Evolutionary conservation across 2,888 invertebrate species (phyloP).

Genomic region (Torymus aiolomorphi): DNA sequence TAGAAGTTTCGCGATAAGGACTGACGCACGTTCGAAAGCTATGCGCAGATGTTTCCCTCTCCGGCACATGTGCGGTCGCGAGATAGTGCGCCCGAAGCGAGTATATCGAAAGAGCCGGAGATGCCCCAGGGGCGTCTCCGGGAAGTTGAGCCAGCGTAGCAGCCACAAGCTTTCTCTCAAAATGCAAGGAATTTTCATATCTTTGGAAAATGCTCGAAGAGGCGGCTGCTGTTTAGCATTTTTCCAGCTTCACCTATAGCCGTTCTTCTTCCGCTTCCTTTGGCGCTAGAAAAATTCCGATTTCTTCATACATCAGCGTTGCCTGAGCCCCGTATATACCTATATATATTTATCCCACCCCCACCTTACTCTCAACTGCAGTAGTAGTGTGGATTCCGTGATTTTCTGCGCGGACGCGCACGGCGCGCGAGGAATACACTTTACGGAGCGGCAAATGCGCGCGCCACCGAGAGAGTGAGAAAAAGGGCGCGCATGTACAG

Average conservation of each 20-base stretch:
- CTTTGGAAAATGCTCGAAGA: conserved; percentile 51
- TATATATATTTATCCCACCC: background rate
- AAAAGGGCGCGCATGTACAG: background rate
- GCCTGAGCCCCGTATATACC: background rate
- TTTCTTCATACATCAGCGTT: conserved; percentile 19
- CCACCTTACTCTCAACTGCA: conserved; percentile 23
- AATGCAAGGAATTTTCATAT: conserved; percentile 70
- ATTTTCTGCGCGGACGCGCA: conserved; percentile 25
- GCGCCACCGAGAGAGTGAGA: background rate
- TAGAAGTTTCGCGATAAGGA: conserved; percentile 58
- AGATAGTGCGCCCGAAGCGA: background rate
- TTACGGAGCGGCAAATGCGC: conserved; percentile 32
- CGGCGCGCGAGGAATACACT: conserved; percentile 13
- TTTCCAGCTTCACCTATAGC: background rate
- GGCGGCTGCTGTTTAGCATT: conserved; percentile 22
- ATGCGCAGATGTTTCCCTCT: conserved; percentile 24
- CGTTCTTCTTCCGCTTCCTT: background rate
- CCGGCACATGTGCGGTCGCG: background rate
- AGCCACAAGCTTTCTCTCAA: background rate
- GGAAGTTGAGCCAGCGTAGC: conserved; percentile 9
- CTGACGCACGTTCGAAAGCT: conserved; percentile 13
- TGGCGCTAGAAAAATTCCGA: conserved; percentile 10
- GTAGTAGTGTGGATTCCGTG: conserved; percentile 21
- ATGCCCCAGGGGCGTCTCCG: conserved; percentile 19
- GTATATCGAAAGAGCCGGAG: conserved; percentile 28